phyloP scores from a whole-genome alignment of 2,888 invertebrate genomes.

The Epsilonema sp. region DNA sequence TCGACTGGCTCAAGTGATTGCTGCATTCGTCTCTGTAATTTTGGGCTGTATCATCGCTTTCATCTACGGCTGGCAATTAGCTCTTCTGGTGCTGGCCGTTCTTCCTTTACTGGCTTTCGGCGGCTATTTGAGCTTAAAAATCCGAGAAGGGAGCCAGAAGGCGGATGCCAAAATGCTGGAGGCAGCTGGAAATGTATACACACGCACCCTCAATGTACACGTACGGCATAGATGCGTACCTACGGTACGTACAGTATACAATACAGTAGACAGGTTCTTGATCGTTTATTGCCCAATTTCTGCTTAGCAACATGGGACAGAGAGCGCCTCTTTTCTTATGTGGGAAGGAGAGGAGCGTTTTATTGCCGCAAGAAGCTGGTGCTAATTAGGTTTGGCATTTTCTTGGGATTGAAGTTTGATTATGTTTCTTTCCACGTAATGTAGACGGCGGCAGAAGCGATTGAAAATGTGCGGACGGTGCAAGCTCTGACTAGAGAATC shows the following conservation, averaged over 20 bases:
- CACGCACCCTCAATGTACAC: too few species aligned
- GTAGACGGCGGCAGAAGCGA: constrained; percentile 30
- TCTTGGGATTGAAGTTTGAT: too few species aligned
- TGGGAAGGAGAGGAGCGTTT: too few species aligned
- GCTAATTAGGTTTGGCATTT: too few species aligned
- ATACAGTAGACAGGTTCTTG: too few species aligned
- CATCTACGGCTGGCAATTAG: constrained; percentile 31
- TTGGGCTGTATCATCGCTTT: constrained; percentile 29
- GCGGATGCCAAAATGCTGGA: constrained; percentile 36
- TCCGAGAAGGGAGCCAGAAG: constrained; percentile 32
- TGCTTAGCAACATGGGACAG: too few species aligned
- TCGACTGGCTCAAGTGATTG: constrained; percentile 25
- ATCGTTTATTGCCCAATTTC: too few species aligned
- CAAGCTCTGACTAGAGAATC: constrained; percentile 31
- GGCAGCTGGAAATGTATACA: constrained; percentile 38
- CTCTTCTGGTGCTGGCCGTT: constrained; percentile 27
- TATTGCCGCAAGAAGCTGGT: too few species aligned
- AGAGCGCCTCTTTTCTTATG: too few species aligned
- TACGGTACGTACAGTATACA: too few species aligned
- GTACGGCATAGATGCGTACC: too few species aligned
- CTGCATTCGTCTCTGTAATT: constrained; percentile 26
- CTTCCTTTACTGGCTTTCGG: constrained; percentile 29
- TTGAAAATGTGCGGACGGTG: constrained; percentile 34
- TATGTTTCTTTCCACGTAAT: too few species aligned
- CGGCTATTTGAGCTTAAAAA: constrained; percentile 30